Conservation (phyloP, 2,888 invertebrate genomes). For the Lymantria dispar region DNA sequence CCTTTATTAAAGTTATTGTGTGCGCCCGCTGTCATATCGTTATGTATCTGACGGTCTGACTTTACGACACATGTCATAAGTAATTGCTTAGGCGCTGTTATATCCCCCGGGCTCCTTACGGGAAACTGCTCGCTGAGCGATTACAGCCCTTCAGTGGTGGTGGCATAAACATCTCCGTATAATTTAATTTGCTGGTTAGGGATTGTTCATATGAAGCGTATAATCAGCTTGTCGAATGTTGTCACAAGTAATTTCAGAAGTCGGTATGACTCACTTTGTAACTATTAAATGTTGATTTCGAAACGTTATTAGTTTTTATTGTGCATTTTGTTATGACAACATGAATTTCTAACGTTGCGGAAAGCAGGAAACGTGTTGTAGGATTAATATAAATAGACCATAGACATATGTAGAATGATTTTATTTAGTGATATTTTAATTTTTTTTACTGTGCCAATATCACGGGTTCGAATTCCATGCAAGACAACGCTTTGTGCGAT, state of each 20-base stretch:
- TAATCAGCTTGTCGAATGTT: neutral
- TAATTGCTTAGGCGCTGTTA: constrained; percentile 66
- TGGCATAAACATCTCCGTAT: constrained; percentile 20
- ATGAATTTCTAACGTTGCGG: neutral
- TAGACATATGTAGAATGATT: no score
- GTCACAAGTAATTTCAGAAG: neutral
- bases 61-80: constrained; percentile 71
- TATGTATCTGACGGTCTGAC: constrained; percentile 43
- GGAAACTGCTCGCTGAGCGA: constrained; percentile 44
- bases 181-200: neutral
- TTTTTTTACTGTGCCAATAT: no score
- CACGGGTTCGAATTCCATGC: no score
- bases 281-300: neutral
- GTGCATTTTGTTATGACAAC: neutral
- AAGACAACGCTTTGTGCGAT: no score
- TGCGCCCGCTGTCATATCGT: constrained; percentile 44
- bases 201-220: neutral
- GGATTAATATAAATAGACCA: no score
- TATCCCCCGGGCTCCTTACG: constrained; percentile 46
- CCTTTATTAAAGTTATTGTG: constrained; percentile 56
- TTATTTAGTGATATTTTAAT: no score
- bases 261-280: neutral
- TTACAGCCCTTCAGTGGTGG: constrained; percentile 44
- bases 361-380: neutral
- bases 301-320: neutral